Conservation (phyloP, 2,888 invertebrate species). For the Penaeus monodon region DNA sequence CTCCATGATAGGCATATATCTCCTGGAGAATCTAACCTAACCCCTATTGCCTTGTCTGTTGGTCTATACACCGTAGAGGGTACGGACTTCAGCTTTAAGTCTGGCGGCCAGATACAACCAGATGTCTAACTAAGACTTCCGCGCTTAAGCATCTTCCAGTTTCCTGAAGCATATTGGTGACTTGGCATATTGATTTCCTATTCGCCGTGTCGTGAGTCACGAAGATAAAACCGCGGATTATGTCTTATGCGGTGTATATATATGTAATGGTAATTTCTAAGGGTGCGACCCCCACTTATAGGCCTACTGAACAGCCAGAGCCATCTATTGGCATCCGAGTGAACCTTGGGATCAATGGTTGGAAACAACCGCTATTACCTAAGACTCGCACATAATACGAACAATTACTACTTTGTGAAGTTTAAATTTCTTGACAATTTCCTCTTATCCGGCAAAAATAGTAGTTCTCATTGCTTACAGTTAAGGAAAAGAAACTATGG, state of each 20-base stretch:
- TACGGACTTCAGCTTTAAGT: constrained; percentile 56
- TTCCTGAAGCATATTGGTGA: too few relatives aligned
- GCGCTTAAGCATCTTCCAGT: constrained; percentile 11
- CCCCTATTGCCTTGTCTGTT: constrained; percentile 28
- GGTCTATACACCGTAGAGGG: constrained; percentile 40
- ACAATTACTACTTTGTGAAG: too few relatives aligned
- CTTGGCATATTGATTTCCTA: too few relatives aligned
- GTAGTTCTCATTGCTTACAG: too few relatives aligned
- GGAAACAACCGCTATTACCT: not conserved
- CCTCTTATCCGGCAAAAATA: too few relatives aligned
- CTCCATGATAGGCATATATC: not conserved
- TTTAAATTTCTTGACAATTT: too few relatives aligned
- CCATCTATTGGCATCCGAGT: constrained; percentile 49
- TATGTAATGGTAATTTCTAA: not conserved
- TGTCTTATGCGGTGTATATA: not conserved
- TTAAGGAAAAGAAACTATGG: too few relatives aligned
- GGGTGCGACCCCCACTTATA: constrained; percentile 21
- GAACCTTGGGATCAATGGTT: constrained; percentile 45
- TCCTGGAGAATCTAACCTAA: constrained; percentile 36
- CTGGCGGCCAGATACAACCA: constrained; percentile 56
- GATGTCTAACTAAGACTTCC: constrained; percentile 41
- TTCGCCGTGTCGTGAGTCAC: too few relatives aligned
- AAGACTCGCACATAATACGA: not conserved
- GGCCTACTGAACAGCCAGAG: constrained; percentile 58
- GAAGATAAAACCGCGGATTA: too few relatives aligned